Evolutionary conservation across 2,797 vertebrate genomes (phyloP).

Genomic region (Peromyscus melanophrys): DNA sequence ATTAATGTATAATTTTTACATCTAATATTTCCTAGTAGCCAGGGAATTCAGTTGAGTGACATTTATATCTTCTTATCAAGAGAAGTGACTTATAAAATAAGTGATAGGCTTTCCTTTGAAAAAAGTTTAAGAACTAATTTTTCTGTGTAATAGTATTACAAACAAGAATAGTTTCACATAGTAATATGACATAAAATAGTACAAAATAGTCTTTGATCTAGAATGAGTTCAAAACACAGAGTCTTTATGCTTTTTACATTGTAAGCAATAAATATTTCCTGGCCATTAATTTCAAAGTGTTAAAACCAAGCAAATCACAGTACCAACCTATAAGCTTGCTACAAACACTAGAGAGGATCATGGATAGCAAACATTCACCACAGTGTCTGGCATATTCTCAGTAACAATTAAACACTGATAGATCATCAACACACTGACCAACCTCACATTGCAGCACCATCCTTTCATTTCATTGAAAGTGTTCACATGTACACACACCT

Average conservation of each 20-base stretch:
- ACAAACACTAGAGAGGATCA: not conserved
- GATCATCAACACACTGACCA: not conserved
- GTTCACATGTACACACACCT: accelerated
- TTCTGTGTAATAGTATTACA: not conserved
- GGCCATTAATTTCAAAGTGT: not conserved
- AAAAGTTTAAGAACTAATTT: not conserved
- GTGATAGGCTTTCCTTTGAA: not conserved
- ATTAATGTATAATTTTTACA: not conserved
- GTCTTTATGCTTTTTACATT: not conserved
- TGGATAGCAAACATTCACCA: not conserved
- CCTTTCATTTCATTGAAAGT: not conserved
- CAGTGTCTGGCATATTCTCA: not conserved
- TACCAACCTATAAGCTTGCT: not conserved
- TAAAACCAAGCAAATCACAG: not conserved
- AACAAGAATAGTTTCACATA: not conserved
- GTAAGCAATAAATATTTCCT: not conserved
- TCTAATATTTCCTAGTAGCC: not conserved
- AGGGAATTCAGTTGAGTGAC: not conserved
- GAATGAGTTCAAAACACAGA: not conserved
- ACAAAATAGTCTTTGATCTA: not conserved
- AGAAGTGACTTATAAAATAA: not conserved
- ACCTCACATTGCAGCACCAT: not conserved
- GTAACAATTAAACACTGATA: accelerated
- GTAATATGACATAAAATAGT: not conserved
- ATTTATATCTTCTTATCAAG: not conserved